These are phyloP conservation scores for Hydraecia micacea DNA, from an alignment of 2,888 invertebrate genomes.

Conservation along the genomic window DNA sequence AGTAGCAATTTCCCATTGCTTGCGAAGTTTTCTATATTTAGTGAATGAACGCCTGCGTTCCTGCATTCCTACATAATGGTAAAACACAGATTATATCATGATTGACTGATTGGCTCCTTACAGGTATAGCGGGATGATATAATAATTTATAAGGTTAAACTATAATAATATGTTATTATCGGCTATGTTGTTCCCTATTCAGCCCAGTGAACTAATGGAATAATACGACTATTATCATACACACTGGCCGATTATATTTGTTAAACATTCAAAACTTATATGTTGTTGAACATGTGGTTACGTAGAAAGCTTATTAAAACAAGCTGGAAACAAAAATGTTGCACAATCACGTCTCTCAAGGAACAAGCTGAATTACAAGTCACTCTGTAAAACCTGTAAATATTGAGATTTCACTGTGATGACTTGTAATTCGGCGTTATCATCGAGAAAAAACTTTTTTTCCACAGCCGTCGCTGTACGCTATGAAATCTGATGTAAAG, in stretches of 20 bases:
- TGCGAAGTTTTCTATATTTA: not conserved
- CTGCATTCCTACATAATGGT: not conserved
- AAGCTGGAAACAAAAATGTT: not conserved
- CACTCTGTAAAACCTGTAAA: not conserved
- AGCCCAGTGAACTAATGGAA: not conserved
- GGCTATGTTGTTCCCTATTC: not conserved
- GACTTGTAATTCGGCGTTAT: not conserved
- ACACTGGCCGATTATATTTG: not conserved
- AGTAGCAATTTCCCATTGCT: not conserved
- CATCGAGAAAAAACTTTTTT: not conserved
- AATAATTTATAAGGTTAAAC: not conserved
- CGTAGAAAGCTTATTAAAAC: not conserved
- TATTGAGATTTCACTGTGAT: not conserved
- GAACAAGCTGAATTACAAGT: not conserved
- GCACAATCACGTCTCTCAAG: not conserved
- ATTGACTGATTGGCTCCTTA: not conserved
- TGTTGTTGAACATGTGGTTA: not conserved
- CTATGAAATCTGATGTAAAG: conserved; percentile 39
- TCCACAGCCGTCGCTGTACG: not conserved
- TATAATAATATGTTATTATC: not conserved
- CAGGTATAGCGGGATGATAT: not conserved
- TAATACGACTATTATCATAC: not conserved
- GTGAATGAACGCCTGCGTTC: not conserved
- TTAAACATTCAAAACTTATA: not conserved
- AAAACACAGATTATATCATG: not conserved